Percentiles rank a stretch among this genome's conserved stretches.
Evolutionary conservation across 2,797 vertebrate genomes (phyloP).

Genomic region (Pangasius krempfi): DNA sequence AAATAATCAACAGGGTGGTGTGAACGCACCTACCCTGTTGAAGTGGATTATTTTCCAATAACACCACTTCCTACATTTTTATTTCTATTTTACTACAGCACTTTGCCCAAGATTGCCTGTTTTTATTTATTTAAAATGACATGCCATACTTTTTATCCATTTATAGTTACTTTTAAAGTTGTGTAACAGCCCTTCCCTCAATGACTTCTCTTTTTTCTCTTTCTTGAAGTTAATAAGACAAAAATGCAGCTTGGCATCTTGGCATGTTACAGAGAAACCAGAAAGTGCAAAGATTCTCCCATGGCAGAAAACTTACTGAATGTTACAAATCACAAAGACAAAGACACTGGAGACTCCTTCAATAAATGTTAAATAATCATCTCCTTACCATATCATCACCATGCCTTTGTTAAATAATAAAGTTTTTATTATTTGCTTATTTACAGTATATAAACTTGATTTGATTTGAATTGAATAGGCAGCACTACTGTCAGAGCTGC

Average conservation of each 20-base stretch:
- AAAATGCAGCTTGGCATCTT: not conserved
- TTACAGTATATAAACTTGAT: not conserved
- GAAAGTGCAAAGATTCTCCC: not conserved
- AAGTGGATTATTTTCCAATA: not conserved
- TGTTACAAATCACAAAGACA: not conserved
- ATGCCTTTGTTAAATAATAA: not conserved
- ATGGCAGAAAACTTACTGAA: not conserved
- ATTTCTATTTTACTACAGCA: not conserved
- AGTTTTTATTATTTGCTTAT: not conserved
- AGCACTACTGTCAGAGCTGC: not conserved
- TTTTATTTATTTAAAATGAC: not conserved
- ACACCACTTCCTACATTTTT: not conserved
- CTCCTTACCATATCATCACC: not conserved
- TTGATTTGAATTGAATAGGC: not conserved
- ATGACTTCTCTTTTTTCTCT: not conserved
- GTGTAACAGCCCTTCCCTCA: not conserved
- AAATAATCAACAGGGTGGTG: not conserved
- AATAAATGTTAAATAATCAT: not conserved
- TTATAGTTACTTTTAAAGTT: not conserved
- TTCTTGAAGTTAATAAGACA: not conserved
- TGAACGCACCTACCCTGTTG: not conserved
- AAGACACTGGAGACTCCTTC: not conserved
- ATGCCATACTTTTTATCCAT: not conserved
- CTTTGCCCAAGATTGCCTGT: not conserved
- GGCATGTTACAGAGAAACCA: not conserved